Conservation (phyloP, 2,113 vertebrate genomes). For the Brachionichthys hirsutus region DNA sequence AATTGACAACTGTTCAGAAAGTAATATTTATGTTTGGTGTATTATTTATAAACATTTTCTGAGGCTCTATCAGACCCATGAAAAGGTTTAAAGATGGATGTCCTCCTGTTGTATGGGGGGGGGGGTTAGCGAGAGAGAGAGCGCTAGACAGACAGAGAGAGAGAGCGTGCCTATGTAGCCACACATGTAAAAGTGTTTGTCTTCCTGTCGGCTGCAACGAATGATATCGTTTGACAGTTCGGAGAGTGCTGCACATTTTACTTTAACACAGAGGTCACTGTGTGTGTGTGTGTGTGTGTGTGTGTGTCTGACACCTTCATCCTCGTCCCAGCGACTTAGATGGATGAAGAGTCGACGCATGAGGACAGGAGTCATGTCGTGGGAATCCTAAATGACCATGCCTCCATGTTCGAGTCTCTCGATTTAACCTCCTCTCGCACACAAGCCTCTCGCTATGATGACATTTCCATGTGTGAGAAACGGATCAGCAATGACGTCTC, state of each 20-base stretch:
- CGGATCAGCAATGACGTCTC: background rate
- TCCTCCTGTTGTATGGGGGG: background rate
- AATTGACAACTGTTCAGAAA: no score
- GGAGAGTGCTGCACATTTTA: constrained; percentile 40
- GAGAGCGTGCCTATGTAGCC: background rate
- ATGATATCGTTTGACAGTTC: constrained; percentile 35
- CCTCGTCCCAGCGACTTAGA: constrained; percentile 27
- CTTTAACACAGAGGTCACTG: constrained; percentile 38
- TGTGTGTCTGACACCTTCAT: constrained; percentile 17
- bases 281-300: constrained; percentile 22
- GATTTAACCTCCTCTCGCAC: no score
- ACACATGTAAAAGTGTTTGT: constrained; percentile 14
- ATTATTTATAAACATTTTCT: no score
- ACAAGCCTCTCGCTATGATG: no score
- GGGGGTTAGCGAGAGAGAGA: no score
- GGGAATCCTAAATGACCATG: background rate
- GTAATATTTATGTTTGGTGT: no score
- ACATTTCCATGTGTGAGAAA: no score
- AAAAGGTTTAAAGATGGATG: background rate
- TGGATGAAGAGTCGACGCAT: background rate
- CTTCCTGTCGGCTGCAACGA: constrained; percentile 14
- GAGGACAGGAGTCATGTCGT: background rate
- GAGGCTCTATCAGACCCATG: background rate
- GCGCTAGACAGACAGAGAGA: no score
- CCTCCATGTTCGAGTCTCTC: background rate